Base-by-base conservation (phyloP, 1,140 invertebrate species). In the Drosophila athabasca region DNA sequence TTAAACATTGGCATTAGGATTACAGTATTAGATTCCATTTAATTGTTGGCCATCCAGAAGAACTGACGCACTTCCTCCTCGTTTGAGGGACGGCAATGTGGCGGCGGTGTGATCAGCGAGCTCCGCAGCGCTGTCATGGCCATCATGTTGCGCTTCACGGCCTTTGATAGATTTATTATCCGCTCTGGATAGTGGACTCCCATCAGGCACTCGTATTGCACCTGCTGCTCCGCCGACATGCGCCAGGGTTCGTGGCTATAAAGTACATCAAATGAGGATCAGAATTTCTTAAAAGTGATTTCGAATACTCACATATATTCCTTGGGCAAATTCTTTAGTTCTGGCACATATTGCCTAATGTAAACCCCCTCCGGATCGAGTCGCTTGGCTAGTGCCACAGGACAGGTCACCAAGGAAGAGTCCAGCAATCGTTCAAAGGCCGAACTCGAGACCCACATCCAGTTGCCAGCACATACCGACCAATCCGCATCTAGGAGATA, bases 391-490 rank as follows among this genome's bases (percentile, higher is more conserved):
- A 95, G 94, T 3, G 93, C 93, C 35, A 95, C 94, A 0, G 95
- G 95, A 13, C 90, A 91, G 45, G 95, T 94, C 87, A 95, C 95
- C 74, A 93, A 87, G 67, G 94, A 91, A 62, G 94, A 94, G 91
- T 95, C 94, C 82, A 95, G 89, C 15, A 95, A 79, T 5, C 93
- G 93, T 65, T 95, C 95, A 91, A 96, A 96, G 6, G 95, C 95
- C 29, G 94, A 95, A 24, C 94, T 95, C 6, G 95, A 95, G 4
- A 96, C 94, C 95, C 95, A 96, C 95, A 96, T 96, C 95, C 95
- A 96, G 91, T 96, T 96, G 26, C 95, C 95, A 17, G 95, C 94
- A 90, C 94, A 95, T 1, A 96, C 94, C 3, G 95, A 95, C 94
- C 94, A 95, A 90, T 95, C 95, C 62, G 95, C 95, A 88, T 96